These are phyloP conservation scores for Rhyzopertha dominica DNA, from an alignment of 1,140 invertebrate genomes.

Conservation along the genomic window DNA sequence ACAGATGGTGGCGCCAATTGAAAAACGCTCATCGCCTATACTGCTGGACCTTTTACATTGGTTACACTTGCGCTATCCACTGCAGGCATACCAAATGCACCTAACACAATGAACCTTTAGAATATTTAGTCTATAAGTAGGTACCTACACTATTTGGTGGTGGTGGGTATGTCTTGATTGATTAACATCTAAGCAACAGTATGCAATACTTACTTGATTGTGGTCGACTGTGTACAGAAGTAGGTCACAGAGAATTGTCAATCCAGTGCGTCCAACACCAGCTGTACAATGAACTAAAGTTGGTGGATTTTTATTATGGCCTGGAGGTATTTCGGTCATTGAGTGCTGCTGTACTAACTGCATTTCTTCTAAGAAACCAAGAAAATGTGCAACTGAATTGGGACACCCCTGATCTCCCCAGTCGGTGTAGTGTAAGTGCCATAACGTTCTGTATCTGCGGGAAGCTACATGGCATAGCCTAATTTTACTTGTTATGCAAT, in stretches of 20 bases:
- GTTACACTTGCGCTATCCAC: too few species aligned
- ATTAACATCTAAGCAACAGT: too few species aligned
- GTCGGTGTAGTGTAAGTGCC: conserved; percentile 76
- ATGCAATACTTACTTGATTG: conserved; percentile 72
- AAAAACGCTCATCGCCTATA: too few species aligned
- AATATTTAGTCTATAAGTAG: too few species aligned
- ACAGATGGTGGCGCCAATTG: too few species aligned
- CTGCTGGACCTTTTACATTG: too few species aligned
- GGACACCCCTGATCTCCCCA: conserved; percentile 65
- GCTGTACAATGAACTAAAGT: conserved; percentile 65
- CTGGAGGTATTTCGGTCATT: conserved; percentile 58
- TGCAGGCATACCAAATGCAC: too few species aligned
- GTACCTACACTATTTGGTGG: too few species aligned
- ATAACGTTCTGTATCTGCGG: conserved; percentile 59
- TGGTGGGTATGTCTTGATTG: too few species aligned
- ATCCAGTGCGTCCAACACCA: conserved; percentile 66
- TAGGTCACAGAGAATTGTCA: conserved; percentile 73
- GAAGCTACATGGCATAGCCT: conserved; percentile 52
- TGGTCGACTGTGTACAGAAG: conserved; percentile 81
- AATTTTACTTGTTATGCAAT: conserved; percentile 57
- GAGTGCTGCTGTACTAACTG: conserved; percentile 73
- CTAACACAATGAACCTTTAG: too few species aligned
- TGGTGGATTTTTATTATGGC: conserved; percentile 65
- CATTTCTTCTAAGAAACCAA: conserved; percentile 78
- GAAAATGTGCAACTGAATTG: conserved; percentile 38